Percentiles rank a stretch among this genome's conserved stretches.
These are phyloP conservation scores for Papilio machaon DNA, from an alignment of 1,140 invertebrate genomes.

Conservation along the genomic window DNA sequence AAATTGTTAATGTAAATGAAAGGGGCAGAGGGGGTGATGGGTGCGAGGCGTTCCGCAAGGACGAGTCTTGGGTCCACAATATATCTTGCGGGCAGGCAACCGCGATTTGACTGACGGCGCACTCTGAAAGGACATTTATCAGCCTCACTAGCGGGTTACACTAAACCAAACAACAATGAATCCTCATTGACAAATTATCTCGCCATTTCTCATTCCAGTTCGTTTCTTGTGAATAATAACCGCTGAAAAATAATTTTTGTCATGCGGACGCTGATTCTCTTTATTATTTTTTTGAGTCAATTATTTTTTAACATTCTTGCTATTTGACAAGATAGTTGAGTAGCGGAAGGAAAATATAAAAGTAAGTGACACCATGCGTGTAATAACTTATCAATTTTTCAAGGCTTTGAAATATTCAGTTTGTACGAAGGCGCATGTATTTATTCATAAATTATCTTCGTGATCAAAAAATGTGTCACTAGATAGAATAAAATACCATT, in stretches of 20 bases:
- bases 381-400: neutral
- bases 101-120: conserved; percentile 79
- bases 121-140: conserved; percentile 81
- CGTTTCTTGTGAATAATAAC: conserved; percentile 63
- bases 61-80: conserved; percentile 75
- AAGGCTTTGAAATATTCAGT: neutral
- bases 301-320: conserved; percentile 37
- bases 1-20: conserved; percentile 66
- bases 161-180: conserved; percentile 81
- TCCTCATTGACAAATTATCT: conserved; percentile 81
- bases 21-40: conserved; percentile 41
- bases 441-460: neutral
- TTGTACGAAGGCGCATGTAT: neutral
- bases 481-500: neutral
- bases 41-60: conserved; percentile 64
- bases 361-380: neutral
- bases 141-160: conserved; percentile 79
- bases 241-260: conserved; percentile 37
- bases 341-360: neutral
- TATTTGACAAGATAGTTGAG: conserved; percentile 16
- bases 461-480: neutral
- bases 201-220: conserved; percentile 68
- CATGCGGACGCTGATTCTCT: neutral
- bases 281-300: conserved; percentile 30
- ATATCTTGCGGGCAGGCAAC: conserved; percentile 79